Conservation (phyloP, 2,113 vertebrate genomes). For the Phrynocephalus versicolor region DNA sequence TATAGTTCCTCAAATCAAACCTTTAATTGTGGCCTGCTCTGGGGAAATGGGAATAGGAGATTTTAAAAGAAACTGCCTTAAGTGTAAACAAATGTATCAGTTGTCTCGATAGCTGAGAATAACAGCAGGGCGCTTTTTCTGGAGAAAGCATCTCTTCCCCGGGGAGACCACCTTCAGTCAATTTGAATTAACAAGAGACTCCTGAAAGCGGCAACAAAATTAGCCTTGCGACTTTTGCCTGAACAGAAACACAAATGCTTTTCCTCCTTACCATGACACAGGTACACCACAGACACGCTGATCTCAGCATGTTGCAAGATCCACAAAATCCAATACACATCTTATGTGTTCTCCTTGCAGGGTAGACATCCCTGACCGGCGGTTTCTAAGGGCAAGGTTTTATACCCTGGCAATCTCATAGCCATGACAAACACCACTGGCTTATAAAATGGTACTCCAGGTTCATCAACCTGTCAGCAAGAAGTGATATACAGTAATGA, state of each 20-base stretch:
- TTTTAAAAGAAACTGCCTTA: neutral
- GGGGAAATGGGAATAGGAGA: neutral
- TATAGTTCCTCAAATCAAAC: neutral
- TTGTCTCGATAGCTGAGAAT: neutral
- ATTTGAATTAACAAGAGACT: constrained; percentile 30
- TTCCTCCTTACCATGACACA: neutral
- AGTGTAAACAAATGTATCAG: neutral
- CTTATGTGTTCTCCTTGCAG: neutral
- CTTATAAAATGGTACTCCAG: neutral
- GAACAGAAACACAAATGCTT: neutral
- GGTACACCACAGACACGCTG: neutral
- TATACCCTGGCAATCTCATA: neutral
- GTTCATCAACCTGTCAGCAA: neutral
- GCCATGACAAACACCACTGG: neutral
- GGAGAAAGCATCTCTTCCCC: neutral
- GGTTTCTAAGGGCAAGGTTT: neutral
- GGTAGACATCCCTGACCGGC: neutral
- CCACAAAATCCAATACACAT: neutral
- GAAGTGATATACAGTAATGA: neutral
- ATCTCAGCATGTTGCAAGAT: neutral
- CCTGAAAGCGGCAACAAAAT: neutral
- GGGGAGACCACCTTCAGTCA: neutral
- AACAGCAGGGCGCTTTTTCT: neutral
- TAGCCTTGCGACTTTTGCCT: constrained; percentile 6
- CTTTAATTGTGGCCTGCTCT: neutral